phyloP scores from a whole-genome alignment of 1,140 invertebrate species.

The Lethocerus indicus region DNA sequence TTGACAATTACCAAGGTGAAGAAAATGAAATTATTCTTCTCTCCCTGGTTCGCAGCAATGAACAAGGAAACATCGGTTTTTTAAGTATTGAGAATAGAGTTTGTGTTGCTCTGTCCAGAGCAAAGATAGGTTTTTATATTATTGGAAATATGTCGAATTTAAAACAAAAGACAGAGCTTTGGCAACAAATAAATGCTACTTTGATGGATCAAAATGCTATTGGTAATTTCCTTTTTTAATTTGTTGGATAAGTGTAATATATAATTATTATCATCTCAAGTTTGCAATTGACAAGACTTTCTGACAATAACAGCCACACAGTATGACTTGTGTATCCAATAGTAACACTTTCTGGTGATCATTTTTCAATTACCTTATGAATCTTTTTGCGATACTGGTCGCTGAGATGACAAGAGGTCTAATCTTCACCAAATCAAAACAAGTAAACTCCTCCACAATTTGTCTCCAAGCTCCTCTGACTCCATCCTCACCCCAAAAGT shows the following conservation, averaged over 20 bases:
- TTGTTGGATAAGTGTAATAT: neutral
- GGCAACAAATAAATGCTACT: conserved; percentile 30
- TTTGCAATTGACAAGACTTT: too few relatives aligned
- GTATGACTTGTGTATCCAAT: too few relatives aligned
- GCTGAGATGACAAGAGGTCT: too few relatives aligned
- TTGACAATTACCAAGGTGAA: conserved; percentile 77
- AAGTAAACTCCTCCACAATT: too few relatives aligned
- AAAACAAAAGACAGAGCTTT: conserved; percentile 21
- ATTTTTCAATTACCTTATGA: too few relatives aligned
- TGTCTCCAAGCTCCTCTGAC: too few relatives aligned
- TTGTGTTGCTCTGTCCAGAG: conserved; percentile 69
- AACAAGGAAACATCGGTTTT: conserved; percentile 54
- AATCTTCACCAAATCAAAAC: too few relatives aligned
- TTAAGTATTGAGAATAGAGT: conserved; percentile 55
- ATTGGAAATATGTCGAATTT: conserved; percentile 40
- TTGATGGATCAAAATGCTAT: conserved; percentile 26
- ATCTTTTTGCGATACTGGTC: too few relatives aligned
- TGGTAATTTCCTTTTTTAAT: conserved; percentile 15
- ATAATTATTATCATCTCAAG: neutral
- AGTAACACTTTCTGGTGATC: too few relatives aligned
- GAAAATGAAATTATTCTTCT: conserved; percentile 71
- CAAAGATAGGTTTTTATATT: conserved; percentile 45
- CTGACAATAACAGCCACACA: too few relatives aligned
- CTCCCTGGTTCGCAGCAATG: conserved; percentile 63
- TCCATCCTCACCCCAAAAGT: too few relatives aligned